Base-by-base conservation (phyloP, 92 coral and sea anemone species). In the Porites evermanni region DNA sequence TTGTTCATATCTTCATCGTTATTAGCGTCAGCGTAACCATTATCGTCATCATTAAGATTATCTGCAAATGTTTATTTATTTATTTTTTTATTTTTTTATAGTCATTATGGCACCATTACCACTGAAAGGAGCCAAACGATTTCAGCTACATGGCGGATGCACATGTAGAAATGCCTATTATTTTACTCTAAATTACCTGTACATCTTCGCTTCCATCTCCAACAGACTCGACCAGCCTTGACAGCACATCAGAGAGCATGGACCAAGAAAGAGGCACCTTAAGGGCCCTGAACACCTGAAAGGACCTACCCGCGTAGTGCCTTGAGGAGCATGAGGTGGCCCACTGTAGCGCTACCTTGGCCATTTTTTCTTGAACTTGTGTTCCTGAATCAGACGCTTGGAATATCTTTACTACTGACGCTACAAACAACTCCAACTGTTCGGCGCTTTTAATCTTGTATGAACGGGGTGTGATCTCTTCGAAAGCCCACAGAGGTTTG, bases 291-390 rank as follows among this genome's bases (percentile, higher is more conserved):
- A 97, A 91, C 79, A 97, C 98, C 89, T 97, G 99, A 74, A 97
- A 97, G 75, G 99, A 97, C 75, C 99, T 67, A 38, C 99, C 99
- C 24, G 99, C 99, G 70, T 97, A 97, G 88, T 97, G 99, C 81
- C 99, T 89, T 13, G 99, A 97, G 47, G 99, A 97, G 85, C 99
- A 97, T 17, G 99, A 96, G 6, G 98, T 97, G 54, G 99, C 99
- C 99, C 99, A 97, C 3, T 92, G 89, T 1, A 96, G 94, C 2
- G 98, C 99, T 56, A 97, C 98, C 82, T 91, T 89, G 59, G 98
- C 98, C 98, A 98, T 93, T 60, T 92, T 89, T 59, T 91, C 98
- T 68, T 96, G 98, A 24, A 97, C 89, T 66, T 95, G 95, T 54
- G 91, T 88, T 38, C 95, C 95, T 29, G 81, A 61, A 53, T 91